Evolutionary conservation across 2,113 vertebrate species (phyloP).

Genomic region (Oryzias woworae): DNA sequence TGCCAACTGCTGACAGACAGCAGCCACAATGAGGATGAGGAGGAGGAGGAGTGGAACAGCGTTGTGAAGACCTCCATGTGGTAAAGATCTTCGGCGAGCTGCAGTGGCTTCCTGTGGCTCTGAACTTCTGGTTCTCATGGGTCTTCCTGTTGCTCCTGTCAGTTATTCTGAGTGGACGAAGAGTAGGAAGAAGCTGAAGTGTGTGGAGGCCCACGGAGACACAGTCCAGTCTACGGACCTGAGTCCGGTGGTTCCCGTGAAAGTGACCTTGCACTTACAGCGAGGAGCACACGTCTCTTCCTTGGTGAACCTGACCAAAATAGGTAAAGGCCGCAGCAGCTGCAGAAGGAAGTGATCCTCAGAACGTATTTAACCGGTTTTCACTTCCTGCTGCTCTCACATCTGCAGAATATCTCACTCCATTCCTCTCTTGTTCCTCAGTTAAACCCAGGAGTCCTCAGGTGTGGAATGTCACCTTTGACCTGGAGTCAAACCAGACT

Average conservation of each 20-base stretch:
- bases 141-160: background rate
- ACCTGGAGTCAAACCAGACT: background rate
- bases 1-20: slow-evolving; percentile 36
- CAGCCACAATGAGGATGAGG: slow-evolving; percentile 25
- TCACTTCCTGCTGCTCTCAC: background rate
- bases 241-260: fast-evolving
- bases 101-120: background rate
- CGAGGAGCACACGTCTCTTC: background rate
- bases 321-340: slow-evolving; percentile 36
- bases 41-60: slow-evolving; percentile 6
- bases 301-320: slow-evolving; percentile 23
- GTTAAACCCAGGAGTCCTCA: slow-evolving; percentile 66
- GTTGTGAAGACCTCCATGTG: slow-evolving; percentile 52
- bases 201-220: background rate
- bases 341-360: background rate
- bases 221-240: slow-evolving; percentile 15
- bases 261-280: slow-evolving; percentile 23
- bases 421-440: slow-evolving; percentile 9
- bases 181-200: fast-evolving
- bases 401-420: background rate
- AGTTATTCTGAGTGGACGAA: background rate
- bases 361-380: background rate
- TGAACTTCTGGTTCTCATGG: background rate
- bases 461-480: slow-evolving; percentile 45
- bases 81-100: slow-evolving; percentile 27